Conservation (phyloP, 2,888 invertebrate species). For the Steromphala cineraria region DNA sequence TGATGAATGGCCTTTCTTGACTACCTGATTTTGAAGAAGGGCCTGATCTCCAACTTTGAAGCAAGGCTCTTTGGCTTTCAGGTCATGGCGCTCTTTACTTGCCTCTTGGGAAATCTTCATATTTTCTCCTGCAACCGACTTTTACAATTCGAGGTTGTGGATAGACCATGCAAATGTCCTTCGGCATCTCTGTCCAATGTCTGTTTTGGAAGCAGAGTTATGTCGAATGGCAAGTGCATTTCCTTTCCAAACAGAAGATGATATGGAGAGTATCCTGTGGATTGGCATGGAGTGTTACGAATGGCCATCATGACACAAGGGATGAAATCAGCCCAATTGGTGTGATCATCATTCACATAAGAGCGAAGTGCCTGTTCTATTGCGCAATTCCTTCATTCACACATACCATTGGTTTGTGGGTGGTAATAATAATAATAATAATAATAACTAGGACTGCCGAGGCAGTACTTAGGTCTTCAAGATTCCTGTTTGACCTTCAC, state of each 20-base stretch:
- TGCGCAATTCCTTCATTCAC: constrained; percentile 43
- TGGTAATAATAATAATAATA: too few species aligned
- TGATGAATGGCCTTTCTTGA: too few species aligned
- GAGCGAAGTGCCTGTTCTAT: constrained; percentile 37
- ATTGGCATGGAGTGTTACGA: constrained; percentile 35
- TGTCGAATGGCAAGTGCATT: constrained; percentile 38
- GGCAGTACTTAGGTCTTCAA: too few species aligned
- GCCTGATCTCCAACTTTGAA: constrained; percentile 25
- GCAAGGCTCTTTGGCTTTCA: constrained; percentile 24
- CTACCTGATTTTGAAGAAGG: too few species aligned
- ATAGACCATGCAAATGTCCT: constrained; percentile 25
- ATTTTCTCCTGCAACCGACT: too few species aligned
- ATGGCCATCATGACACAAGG: constrained; percentile 47
- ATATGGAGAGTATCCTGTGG: constrained; percentile 40
- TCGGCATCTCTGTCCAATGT: constrained; percentile 34
- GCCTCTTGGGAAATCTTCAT: too few species aligned
- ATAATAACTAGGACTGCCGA: too few species aligned
- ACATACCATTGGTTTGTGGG: constrained; percentile 39
- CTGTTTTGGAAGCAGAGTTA: constrained; percentile 29
- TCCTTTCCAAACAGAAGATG: constrained; percentile 41
- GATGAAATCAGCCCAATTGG: constrained; percentile 37
- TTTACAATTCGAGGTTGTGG: too few species aligned
- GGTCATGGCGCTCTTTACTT: constrained; percentile 22
- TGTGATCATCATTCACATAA: constrained; percentile 35
- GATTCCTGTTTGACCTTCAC: too few species aligned